Percentiles rank a stretch among this genome's conserved stretches.
These are phyloP conservation scores for Pantherophis guttatus DNA, from an alignment of 2,113 vertebrate genomes.

Conservation along the genomic window DNA sequence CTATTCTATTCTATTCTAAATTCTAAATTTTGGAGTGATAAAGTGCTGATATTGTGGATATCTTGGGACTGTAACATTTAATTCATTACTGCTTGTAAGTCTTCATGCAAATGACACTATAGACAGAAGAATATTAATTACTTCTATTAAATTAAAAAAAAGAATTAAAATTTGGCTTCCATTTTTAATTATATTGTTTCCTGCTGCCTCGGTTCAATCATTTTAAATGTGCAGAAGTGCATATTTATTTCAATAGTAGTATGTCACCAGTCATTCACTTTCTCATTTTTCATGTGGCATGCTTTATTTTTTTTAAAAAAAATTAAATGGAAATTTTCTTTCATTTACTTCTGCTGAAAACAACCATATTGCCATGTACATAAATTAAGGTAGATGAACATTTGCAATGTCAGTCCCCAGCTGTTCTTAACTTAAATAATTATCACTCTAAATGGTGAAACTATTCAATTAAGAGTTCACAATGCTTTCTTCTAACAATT, in stretches of 20 bases:
- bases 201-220: slow-evolving; percentile 20
- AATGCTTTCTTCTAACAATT: slow-evolving; percentile 43
- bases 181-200: slow-evolving; percentile 43
- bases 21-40: neutral
- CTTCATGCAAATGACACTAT: slow-evolving; percentile 15
- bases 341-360: slow-evolving; percentile 67
- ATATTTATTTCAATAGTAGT: slow-evolving; percentile 34
- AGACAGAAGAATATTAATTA: slow-evolving; percentile 39
- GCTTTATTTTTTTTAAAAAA: slow-evolving; percentile 50
- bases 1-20: too few relatives aligned
- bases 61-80: slow-evolving; percentile 19
- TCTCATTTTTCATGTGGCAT: slow-evolving; percentile 53
- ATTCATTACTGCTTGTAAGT: slow-evolving; percentile 34
- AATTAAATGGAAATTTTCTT: slow-evolving; percentile 55
- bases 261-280: slow-evolving; percentile 37
- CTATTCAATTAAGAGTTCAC: slow-evolving; percentile 61
- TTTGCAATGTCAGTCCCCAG: slow-evolving; percentile 70
- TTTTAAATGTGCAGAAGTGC: slow-evolving; percentile 48
- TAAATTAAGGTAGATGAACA: slow-evolving; percentile 69
- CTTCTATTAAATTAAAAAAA: slow-evolving; percentile 11
- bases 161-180: neutral
- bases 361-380: slow-evolving; percentile 64
- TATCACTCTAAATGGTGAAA: slow-evolving; percentile 55
- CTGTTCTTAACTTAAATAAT: slow-evolving; percentile 72
- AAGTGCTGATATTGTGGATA: neutral